phyloP scores from a whole-genome alignment of 1,140 invertebrate genomes.

The Physella acuta region DNA sequence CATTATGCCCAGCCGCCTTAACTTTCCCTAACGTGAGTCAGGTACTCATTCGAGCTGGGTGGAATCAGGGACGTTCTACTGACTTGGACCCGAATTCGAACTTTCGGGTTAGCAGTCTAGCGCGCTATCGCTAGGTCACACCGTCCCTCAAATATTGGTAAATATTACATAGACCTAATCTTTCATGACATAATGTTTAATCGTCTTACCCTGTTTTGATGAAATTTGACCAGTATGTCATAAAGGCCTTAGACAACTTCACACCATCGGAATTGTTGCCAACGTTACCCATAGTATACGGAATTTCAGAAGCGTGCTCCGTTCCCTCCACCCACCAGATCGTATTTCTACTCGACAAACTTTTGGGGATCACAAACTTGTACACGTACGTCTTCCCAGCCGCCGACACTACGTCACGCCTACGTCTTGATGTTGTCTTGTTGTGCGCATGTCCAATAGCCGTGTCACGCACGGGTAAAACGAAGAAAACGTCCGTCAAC shows the following conservation, averaged over 20 bases:
- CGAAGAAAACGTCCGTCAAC: neutral
- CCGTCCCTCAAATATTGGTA: neutral
- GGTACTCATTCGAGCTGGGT: neutral
- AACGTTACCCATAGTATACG: neutral
- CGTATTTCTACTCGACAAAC: neutral
- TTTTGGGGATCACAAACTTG: neutral
- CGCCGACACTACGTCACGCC: neutral
- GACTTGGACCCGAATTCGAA: neutral
- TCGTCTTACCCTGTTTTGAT: slow-evolving; percentile 6
- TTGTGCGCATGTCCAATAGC: neutral
- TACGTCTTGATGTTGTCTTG: neutral
- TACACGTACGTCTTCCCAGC: neutral
- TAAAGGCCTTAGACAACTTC: neutral
- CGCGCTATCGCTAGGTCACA: neutral
- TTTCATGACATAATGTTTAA: too few species aligned
- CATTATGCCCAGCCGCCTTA: too few species aligned
- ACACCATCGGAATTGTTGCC: neutral
- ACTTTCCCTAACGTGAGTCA: neutral
- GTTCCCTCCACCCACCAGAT: neutral
- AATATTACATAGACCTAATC: neutral
- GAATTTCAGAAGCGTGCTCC: neutral
- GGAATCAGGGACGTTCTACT: neutral
- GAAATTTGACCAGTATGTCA: neutral
- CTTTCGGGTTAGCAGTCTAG: neutral
- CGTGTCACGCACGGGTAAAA: neutral